Base-by-base conservation (phyloP, 2,113 vertebrate genomes). In the Antennarius striatus region DNA sequence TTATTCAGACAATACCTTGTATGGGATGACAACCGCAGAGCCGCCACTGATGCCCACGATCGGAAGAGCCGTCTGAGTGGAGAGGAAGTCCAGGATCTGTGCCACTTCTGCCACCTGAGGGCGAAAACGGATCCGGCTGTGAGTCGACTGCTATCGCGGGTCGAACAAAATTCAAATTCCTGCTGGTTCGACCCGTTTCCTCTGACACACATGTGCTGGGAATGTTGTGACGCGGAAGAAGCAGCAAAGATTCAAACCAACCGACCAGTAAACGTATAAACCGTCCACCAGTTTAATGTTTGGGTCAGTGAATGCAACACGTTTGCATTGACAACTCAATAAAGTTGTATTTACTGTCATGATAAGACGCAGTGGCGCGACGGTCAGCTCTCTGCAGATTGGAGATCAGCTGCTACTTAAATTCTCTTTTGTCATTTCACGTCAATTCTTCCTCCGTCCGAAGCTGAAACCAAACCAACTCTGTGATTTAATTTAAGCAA, bases 61-160 rank as follows among this genome's bases (percentile, higher is more conserved):
- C 0, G 98, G 98, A 73, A 96, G 93, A 1, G 94, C 90, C 0
- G 96, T 96, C 90, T 98, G 96, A 40, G 95, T 96, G 53, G 96
- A 98, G 86, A 98, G 87, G 81, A 99, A 99, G 90, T 99, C 98
- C 54, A 99, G 91, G 80, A 99, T 98, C 87, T 99, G 97, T 45
- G 98, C 96, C 86, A 99, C 96, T 62, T 91, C 88, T 61, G 90
- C 88, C 76, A 90, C 88, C 90, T 91, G 60, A 71, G 22, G 61
- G 74, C 10, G 14, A 17, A 17, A 65, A 73, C 15, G 30, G 22
- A 42, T 9, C 46, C 7, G 17, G 32, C 15, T 16, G 48, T 14
- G 16, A 6, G 45, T 15, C 12, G 45, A 15, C 14, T 47, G 9
- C 43, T 4, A 40, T 40, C 39, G 10, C 10, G 39, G 42, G 42